A percentile compares a stretch with the other conserved stretches of the same genome.
Evolutionary conservation across 2,113 vertebrate species (phyloP).

Genomic region (Cynopterus brachyotis): DNA sequence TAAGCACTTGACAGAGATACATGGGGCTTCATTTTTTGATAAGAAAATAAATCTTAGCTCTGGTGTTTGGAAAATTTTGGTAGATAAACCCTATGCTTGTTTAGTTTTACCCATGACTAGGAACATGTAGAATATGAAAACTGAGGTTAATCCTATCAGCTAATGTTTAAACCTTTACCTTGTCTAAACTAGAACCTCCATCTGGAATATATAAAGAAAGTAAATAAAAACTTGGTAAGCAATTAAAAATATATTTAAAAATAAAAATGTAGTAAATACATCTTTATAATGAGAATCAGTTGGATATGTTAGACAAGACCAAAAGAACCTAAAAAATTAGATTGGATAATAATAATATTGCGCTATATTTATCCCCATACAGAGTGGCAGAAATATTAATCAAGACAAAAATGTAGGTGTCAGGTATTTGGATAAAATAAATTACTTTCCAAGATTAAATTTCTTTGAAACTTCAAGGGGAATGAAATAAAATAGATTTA

Average conservation of each 20-base stretch:
- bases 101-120: background rate
- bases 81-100: background rate
- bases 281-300: background rate
- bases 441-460: slow-evolving; percentile 18
- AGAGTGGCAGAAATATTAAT: background rate
- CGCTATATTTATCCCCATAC: background rate
- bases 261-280: background rate
- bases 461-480: background rate
- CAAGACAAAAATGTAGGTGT: slow-evolving; percentile 22
- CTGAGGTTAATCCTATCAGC: background rate
- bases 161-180: background rate
- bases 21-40: background rate
- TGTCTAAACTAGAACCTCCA: background rate
- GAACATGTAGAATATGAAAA: background rate
- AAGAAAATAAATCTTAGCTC: background rate
- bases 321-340: background rate
- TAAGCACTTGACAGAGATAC: background rate
- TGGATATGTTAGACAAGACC: background rate
- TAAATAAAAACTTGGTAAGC: background rate
- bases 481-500: slow-evolving; percentile 25
- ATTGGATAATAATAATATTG: background rate
- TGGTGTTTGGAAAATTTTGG: background rate
- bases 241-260: slow-evolving; percentile 2
- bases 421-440: background rate
- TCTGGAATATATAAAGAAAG: background rate